These are phyloP conservation scores for Darevskia nairensis DNA, from an alignment of 2,797 vertebrate genomes.

Conservation along the genomic window DNA sequence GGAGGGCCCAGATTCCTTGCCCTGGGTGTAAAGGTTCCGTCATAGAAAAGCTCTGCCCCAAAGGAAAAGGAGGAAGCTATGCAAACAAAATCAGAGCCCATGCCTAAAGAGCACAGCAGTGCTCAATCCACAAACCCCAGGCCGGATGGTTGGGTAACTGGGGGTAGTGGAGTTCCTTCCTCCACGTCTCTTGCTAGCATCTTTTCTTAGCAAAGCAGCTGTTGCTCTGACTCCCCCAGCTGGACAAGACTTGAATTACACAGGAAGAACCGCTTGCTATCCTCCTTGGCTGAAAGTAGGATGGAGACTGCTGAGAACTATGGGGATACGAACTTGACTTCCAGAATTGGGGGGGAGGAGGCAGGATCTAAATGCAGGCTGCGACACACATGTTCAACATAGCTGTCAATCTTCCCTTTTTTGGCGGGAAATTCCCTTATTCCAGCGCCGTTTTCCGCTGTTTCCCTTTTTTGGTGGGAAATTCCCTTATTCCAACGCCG, in stretches of 20 bases:
- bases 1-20: not conserved
- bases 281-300: not conserved
- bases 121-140: not conserved
- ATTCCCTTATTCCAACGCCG: too few species aligned
- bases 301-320: too few species aligned
- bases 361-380: not conserved
- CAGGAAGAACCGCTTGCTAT: not conserved
- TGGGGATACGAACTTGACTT: not conserved
- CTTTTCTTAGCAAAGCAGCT: not conserved
- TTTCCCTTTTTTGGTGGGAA: too few species aligned
- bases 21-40: too few species aligned
- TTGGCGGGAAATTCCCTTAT: too few species aligned
- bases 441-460: too few species aligned
- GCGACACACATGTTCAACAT: too few species aligned
- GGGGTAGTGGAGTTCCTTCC: not conserved
- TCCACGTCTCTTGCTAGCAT: fast-evolving
- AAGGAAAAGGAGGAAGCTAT: not conserved
- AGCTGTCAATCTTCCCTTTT: too few species aligned
- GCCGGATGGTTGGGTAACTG: too few species aligned
- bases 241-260: not conserved
- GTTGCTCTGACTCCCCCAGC: not conserved
- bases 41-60: not conserved
- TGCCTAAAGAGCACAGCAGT: not conserved
- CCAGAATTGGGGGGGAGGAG: not conserved
- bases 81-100: not conserved